Conservation (phyloP, 2,797 vertebrate species). For the Betta splendens region DNA sequence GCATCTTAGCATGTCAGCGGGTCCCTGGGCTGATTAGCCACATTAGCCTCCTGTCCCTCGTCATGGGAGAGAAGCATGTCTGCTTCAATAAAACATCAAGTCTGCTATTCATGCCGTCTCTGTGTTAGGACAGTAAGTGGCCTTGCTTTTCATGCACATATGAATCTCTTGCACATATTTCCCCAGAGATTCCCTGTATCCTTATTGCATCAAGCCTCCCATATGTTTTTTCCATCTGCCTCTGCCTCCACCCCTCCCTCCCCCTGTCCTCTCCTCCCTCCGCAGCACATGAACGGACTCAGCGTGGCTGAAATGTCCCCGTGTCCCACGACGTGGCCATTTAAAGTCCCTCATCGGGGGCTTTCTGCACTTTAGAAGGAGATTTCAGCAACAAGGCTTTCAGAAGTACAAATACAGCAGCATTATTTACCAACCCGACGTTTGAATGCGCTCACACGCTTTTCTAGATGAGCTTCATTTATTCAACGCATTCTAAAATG, state of each 20-base stretch:
- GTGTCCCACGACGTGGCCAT: constrained; percentile 18
- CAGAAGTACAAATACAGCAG: neutral
- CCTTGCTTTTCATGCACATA: constrained; percentile 50
- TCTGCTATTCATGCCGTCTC: constrained; percentile 15
- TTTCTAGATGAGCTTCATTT: neutral
- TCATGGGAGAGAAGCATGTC: neutral
- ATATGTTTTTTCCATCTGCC: constrained; percentile 67
- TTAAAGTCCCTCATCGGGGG: constrained; percentile 25
- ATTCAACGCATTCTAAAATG: neutral
- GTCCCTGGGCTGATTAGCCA: neutral
- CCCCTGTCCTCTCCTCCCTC: constrained; percentile 28
- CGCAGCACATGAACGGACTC: constrained; percentile 28
- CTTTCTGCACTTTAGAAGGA: constrained; percentile 18
- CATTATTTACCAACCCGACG: neutral
- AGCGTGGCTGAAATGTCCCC: constrained; percentile 24
- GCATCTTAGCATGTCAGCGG: neutral
- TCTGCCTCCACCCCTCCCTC: constrained; percentile 24
- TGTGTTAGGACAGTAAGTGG: constrained; percentile 41
- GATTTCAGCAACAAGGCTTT: neutral
- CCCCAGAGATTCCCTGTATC: constrained; percentile 50
- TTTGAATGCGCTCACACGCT: too few relatives aligned
- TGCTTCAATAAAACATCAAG: constrained; percentile 23
- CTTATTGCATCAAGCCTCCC: constrained; percentile 62
- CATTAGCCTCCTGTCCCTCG: neutral
- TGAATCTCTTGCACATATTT: constrained; percentile 52